Conservation (phyloP, 2,888 invertebrate species). For the Adelphocoris suturalis region DNA sequence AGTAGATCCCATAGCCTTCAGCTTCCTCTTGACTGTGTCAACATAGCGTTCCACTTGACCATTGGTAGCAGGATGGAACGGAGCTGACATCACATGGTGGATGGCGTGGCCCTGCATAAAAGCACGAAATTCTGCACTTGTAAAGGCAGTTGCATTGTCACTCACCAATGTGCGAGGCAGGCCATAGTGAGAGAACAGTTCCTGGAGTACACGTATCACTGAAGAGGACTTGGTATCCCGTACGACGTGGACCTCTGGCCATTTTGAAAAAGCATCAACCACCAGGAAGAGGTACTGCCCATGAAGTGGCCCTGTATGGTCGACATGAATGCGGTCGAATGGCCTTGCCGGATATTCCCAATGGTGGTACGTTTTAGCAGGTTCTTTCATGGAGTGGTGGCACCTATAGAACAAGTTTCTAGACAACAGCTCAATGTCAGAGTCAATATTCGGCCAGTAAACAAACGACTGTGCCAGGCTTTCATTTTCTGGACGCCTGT, state of each 20-base stretch:
- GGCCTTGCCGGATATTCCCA: conserved; percentile 39
- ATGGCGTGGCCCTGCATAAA: background rate
- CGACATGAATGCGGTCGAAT: conserved; percentile 76
- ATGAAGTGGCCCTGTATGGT: conserved; percentile 75
- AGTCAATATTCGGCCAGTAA: conserved; percentile 76
- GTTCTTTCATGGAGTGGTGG: background rate
- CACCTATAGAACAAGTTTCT: conserved; percentile 72
- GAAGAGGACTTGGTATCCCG: background rate
- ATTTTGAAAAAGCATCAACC: conserved; percentile 71
- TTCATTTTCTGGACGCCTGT: conserved; percentile 33
- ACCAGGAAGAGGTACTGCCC: conserved; percentile 74
- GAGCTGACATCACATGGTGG: conserved; percentile 64
- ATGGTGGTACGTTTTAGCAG: conserved; percentile 13
- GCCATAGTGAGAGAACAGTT: conserved; percentile 35
- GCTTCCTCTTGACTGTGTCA: background rate
- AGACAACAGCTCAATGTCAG: conserved; percentile 74
- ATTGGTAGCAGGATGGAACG: conserved; percentile 72
- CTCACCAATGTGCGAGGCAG: conserved; percentile 11
- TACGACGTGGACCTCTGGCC: conserved; percentile 23
- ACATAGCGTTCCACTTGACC: conserved; percentile 55
- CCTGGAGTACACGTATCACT: background rate
- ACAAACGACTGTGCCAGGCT: conserved; percentile 53
- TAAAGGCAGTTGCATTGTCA: conserved; percentile 51
- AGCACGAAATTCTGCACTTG: background rate
- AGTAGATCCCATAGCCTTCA: background rate